Base-by-base conservation (phyloP, 1,140 invertebrate species). In the Drosophila varians region DNA sequence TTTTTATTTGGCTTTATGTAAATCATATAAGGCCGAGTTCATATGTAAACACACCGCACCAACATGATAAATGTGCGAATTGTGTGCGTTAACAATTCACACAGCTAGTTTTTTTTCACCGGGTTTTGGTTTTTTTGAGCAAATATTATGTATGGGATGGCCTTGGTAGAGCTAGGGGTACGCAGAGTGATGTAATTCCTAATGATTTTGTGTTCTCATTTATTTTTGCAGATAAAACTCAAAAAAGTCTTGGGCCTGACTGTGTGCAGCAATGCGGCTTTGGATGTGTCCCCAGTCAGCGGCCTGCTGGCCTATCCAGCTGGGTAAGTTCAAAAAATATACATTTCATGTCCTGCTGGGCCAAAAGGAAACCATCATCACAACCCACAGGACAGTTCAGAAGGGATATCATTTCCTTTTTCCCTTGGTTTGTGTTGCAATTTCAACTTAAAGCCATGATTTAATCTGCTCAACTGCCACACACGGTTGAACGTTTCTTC, bases 301-400 rank as follows among this genome's bases (percentile, higher is more conserved):
- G 97, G 97, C 75, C 92, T 95, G 51, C 94, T 99, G 69, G 97
- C 97, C 7, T 99, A 99, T 94, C 97, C 97, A 56, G 97, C 98
- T 84, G 98, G 98, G 97, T 99, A 92, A 96, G 96, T 48, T 12
- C 6, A 21, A 16, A 9, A 42, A 60, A 25, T 40, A n/a, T 28
- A 55, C 58, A 31, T 61, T 7, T 54, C 46, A 31, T 70, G 48
- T 54, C 46, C 25, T 70, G 48, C 56, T 56, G 36, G 14, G 38
- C 1, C 4, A 47, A 48, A 34, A 36, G 31, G 46, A 70, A 72
- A 34, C 38, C 28, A 12, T 51, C 38, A 52, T 51, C 38, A 52
- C n/a, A 14, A 12, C 36, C n/a, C 2, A 4, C 34, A 36, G 9
- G 18, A 49, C 34, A 8, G 5, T 7, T 14, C 5, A 0, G 43